phyloP scores from a whole-genome alignment of 2,888 invertebrate species.

The Aspidiotus rigidus region DNA sequence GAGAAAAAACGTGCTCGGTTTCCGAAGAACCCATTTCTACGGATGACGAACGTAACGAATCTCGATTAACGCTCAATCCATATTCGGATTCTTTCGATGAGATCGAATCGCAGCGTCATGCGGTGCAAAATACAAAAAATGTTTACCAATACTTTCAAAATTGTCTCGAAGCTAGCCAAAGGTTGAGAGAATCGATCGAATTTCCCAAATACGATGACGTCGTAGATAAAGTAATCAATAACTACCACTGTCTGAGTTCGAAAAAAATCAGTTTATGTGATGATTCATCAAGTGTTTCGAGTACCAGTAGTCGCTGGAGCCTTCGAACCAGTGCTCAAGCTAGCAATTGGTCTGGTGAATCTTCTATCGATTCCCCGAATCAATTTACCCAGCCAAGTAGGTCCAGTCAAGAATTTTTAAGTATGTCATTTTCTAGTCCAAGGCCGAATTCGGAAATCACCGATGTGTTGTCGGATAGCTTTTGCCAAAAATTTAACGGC shows the following conservation, averaged over 20 bases:
- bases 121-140: neutral
- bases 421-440: too few relatives aligned
- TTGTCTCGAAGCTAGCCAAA: neutral
- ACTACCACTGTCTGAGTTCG: slow-evolving; percentile 16
- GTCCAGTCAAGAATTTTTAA: too few relatives aligned
- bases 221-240: slow-evolving; percentile 19
- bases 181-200: neutral
- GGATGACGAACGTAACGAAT: slow-evolving; percentile 10
- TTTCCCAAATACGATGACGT: slow-evolving; percentile 2
- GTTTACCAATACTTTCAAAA: neutral
- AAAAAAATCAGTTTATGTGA: neutral
- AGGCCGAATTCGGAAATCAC: too few relatives aligned
- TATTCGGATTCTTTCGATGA: slow-evolving; percentile 26
- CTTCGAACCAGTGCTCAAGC: too few relatives aligned
- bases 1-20: neutral
- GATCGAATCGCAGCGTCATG: slow-evolving; percentile 4
- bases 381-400: too few relatives aligned
- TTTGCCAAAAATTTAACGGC: neutral
- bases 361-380: too few relatives aligned
- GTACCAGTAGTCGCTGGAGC: too few relatives aligned
- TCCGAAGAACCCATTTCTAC: neutral
- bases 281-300: neutral
- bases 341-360: too few relatives aligned
- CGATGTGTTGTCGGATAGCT: neutral
- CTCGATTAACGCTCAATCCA: neutral